Evolutionary conservation across 2,888 invertebrate species (phyloP), one percentile per base, ranked within the genome.

Genomic region (Acanthosepion lycidas): DNA sequence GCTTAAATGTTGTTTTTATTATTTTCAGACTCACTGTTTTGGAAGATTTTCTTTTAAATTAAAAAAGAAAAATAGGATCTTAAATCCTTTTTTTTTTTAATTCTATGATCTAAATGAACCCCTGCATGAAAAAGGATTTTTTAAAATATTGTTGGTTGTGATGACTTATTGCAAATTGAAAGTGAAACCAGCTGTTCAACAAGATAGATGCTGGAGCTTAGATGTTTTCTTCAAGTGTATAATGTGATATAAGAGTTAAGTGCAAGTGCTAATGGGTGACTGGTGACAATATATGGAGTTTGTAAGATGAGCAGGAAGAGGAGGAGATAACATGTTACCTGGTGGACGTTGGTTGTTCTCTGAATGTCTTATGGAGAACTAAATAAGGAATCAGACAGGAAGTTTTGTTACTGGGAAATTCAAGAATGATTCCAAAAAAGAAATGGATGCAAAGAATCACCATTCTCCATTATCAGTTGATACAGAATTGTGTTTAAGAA

Each of bases 291-390:
- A 26, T 51, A 53, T 48, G 93, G 49, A 53, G 28, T 93, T 93
- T 6, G 78, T 9, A n/a, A n/a, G n/a, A 78, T 78, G n/a, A 78
- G n/a, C n/a, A 78, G n/a, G 78, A 78, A n/a, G n/a, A 78, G 78
- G 78, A 78, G 78, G 78, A 78, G 78, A 78, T 78, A n/a, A n/a
- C n/a, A n/a, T 78, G 78, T 93, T 93, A 93, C 93, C 93, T 93
- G 93, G 53, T 20, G 93, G 93, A 49, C 93, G 93, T 28, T 93
- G 51, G 20, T 49, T 93, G 93, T 51, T 93, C 93, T 93, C 93
- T 53, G 93, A 53, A n/a, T 93, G 93, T 33, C 93, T 93, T 93
- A 93, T 93, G 93, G 93, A 53, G 28, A 93, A 93, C 93, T 93
- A 93, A 93, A 93, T 53, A 93, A 93, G 49, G 93, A 93, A 93